Base-by-base conservation (phyloP, 1,140 invertebrate species). In the Sitobion miscanthi region DNA sequence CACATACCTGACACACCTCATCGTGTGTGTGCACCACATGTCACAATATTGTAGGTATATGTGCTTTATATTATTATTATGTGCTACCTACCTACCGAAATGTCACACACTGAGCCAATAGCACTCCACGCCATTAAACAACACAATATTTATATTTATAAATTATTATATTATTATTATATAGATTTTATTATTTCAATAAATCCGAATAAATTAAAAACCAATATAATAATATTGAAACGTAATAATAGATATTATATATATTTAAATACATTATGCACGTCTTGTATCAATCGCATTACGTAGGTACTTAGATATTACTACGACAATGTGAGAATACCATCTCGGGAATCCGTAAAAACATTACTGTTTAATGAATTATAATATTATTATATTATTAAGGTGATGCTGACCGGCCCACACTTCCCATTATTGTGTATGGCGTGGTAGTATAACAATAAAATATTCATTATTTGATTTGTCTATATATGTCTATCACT, bases 31-130 rank as follows among this genome's bases (percentile, higher is more conserved):
- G 25, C 86, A 47, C 86, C 86, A 52, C 47, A 88, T 90, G 89
- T 90, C 89, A 90, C 54, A 90, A 62, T 90, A 62, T 90, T 90
- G 25, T 90, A 42, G 30, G 62, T n/a, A 57, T 89, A 25, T 6
- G 62, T 69, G n/a, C 35, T 54, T 89, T 25, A 89, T 35, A 35
- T n/a, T 52, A 52, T 52, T 25, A 69, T 14, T 69, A 69, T 69
- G 62, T n/a, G 30, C 62, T 69, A n/a, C 30, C 52, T 69, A n/a
- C 30, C 52, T 90, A 62, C 54, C 38, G 20, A 90, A 38, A 90
- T 90, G 30, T 90, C 54, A 17, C 9, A 45, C 54, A 57, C 87
- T n/a, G 20, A 23, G n/a, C 21, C 30, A 20, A 88, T 21, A 25
- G 35, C 35, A 54, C 0, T 21, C 1, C 52, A 57, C 35, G 2